phyloP scores from a whole-genome alignment of 1,140 invertebrate species.

The Drosophila melanica region DNA sequence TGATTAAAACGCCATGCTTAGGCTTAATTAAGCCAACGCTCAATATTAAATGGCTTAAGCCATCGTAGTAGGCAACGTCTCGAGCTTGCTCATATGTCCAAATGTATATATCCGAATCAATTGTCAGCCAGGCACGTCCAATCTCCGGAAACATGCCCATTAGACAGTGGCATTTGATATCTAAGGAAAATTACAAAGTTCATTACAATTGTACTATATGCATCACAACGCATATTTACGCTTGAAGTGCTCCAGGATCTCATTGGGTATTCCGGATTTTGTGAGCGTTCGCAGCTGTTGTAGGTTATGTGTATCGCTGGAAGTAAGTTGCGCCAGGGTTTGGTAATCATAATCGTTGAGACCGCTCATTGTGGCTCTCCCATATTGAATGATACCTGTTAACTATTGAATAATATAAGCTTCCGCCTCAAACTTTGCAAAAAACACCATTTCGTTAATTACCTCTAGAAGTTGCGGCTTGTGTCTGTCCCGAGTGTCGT shows the following conservation, averaged over 20 bases:
- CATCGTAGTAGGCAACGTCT: conserved; percentile 97
- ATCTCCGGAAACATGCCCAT: conserved; percentile 99
- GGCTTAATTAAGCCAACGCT: conserved; percentile 94
- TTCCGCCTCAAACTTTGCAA: neutral
- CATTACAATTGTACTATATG: neutral
- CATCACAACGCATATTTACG: conserved; percentile 86
- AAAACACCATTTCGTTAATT: neutral
- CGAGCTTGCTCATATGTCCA: conserved; percentile 96
- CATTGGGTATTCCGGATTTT: conserved; percentile 94
- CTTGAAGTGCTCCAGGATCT: conserved; percentile 96
- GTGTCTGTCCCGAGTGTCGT: conserved; percentile 67
- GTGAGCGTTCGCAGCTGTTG: conserved; percentile 92
- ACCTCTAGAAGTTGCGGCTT: conserved; percentile 77
- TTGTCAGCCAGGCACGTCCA: conserved; percentile 97
- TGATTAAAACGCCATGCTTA: conserved; percentile 93
- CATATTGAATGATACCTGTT: conserved; percentile 80
- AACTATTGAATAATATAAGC: conserved; percentile 44
- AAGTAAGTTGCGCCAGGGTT: conserved; percentile 87
- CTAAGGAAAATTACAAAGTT: conserved; percentile 84
- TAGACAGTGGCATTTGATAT: conserved; percentile 96
- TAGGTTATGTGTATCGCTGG: conserved; percentile 86
- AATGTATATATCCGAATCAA: conserved; percentile 98
- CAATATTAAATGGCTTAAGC: conserved; percentile 94
- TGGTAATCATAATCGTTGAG: conserved; percentile 96
- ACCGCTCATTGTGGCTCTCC: conserved; percentile 88